phyloP scores from a whole-genome alignment of 2,113 vertebrate genomes.

The Motacilla alba region DNA sequence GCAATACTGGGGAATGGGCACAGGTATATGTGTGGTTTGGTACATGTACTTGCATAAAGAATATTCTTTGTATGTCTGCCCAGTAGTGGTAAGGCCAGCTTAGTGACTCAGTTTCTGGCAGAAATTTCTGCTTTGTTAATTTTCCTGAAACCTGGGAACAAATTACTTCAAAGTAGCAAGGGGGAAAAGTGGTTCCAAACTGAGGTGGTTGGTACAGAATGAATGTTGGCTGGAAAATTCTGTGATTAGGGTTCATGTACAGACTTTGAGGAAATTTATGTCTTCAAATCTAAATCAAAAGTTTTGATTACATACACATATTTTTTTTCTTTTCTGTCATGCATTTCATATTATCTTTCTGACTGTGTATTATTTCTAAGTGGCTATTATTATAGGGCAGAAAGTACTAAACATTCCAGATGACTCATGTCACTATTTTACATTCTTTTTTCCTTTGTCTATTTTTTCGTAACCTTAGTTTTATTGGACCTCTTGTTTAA shows the following conservation, averaged over 20 bases:
- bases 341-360: not conserved
- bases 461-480: not conserved
- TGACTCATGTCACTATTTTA: not conserved
- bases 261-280: not conserved
- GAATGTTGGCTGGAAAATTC: not conserved
- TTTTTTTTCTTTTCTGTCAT: not conserved
- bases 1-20: not conserved
- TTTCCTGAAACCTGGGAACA: not conserved
- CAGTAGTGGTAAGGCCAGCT: not conserved
- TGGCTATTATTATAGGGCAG: not conserved
- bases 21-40: not conserved
- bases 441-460: not conserved
- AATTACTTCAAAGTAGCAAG: not conserved
- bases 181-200: not conserved
- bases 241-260: not conserved
- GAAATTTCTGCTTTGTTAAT: not conserved
- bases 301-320: not conserved
- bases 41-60: not conserved
- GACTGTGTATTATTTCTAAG: not conserved
- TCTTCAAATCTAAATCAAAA: not conserved
- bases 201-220: not conserved
- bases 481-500: not conserved
- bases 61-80: not conserved
- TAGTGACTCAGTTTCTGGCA: constrained; percentile 25
- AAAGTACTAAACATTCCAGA: not conserved